Conservation (phyloP, 1,140 invertebrate genomes). For the Drosophila repleta region DNA sequence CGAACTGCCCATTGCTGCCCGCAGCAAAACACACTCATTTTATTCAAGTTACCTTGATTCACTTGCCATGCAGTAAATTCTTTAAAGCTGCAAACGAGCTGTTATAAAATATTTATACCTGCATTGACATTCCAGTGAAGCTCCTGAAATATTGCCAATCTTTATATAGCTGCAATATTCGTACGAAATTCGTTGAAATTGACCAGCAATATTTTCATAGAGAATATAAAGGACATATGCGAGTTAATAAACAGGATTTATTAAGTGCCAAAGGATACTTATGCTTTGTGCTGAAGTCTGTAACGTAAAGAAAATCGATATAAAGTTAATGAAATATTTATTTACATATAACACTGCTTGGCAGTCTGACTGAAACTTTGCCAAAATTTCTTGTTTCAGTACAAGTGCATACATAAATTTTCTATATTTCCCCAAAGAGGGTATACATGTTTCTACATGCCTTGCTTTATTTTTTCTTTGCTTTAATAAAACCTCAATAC, state of each 20-base stretch:
- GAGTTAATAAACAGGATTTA: not conserved
- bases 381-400: no score
- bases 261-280: not conserved
- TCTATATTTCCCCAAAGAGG: no score
- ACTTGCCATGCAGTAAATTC: no score
- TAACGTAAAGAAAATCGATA: no score
- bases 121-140: not conserved
- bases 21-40: no score
- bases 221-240: slow-evolving; percentile 22
- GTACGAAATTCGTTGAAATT: slow-evolving; percentile 20
- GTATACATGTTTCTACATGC: not conserved
- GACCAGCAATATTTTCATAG: slow-evolving; percentile 27
- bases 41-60: no score
- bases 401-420: no score
- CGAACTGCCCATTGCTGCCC: no score
- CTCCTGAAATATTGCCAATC: slow-evolving; percentile 27
- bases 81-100: not conserved
- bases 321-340: no score
- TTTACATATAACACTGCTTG: no score
- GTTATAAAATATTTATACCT: not conserved
- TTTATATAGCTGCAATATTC: slow-evolving; percentile 18
- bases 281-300: not conserved
- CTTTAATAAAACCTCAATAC: slow-evolving; percentile 32
- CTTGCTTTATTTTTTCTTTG: not conserved
- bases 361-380: no score